Conservation (phyloP, 2,888 invertebrate genomes). For the Folsomia manolachei region DNA sequence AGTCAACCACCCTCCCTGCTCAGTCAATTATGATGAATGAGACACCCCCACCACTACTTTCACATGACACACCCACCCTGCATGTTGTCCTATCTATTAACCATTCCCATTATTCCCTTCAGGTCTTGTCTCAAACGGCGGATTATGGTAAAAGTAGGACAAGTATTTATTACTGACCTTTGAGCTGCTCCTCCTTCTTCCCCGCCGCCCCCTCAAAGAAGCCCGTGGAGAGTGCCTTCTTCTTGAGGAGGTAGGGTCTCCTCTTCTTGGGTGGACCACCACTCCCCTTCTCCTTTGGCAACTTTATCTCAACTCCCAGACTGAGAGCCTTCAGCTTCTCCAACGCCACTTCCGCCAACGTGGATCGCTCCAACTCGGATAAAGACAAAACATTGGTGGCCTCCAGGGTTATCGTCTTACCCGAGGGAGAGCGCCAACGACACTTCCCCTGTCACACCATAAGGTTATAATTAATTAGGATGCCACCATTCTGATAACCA, state of each 20-base stretch:
- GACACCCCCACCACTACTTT: too few relatives aligned
- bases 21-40: too few relatives aligned
- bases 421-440: constrained; percentile 71
- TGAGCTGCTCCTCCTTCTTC: too few relatives aligned
- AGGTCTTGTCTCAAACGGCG: too few relatives aligned
- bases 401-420: constrained; percentile 68
- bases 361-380: constrained; percentile 73
- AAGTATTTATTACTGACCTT: constrained; percentile 10
- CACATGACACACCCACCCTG: too few relatives aligned
- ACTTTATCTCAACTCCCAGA: constrained; percentile 74
- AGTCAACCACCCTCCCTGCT: too few relatives aligned
- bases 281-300: constrained; percentile 61
- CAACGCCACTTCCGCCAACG: constrained; percentile 80
- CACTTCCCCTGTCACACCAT: constrained; percentile 52
- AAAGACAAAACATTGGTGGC: constrained; percentile 71
- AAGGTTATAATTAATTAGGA: background rate
- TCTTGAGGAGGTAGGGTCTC: constrained; percentile 74
- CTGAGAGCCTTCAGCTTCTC: constrained; percentile 81
- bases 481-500: background rate
- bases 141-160: too few relatives aligned
- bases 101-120: too few relatives aligned
- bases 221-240: constrained; percentile 82
- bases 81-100: too few relatives aligned
- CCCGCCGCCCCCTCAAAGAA: constrained; percentile 75
- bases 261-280: constrained; percentile 65